Conservation (phyloP, 2,113 vertebrate genomes). For the Pterocles gutturalis region DNA sequence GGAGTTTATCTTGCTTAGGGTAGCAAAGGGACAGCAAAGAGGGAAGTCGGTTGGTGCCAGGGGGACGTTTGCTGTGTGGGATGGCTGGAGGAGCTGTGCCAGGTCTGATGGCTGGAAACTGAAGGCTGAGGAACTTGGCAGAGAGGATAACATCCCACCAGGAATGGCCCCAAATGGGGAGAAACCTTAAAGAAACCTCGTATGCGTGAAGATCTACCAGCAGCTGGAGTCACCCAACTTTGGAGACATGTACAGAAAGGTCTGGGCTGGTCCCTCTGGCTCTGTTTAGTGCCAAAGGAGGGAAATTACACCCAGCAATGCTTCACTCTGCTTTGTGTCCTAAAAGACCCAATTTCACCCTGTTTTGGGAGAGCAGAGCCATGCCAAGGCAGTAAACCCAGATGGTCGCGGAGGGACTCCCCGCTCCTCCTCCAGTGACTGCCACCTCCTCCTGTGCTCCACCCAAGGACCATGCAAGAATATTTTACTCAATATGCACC, state of each 20-base stretch:
- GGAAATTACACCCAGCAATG: background rate
- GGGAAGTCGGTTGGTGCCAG: background rate
- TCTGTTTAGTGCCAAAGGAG: background rate
- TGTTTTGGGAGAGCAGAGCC: background rate
- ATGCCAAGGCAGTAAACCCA: background rate
- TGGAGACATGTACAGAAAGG: rapidly evolving
- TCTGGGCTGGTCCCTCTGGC: background rate
- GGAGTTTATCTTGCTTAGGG: background rate
- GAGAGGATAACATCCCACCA: background rate
- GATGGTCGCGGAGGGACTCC: background rate
- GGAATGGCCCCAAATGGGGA: background rate
- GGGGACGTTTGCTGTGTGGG: background rate
- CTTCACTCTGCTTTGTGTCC: background rate
- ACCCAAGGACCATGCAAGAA: background rate
- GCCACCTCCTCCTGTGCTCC: background rate
- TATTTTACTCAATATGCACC: background rate
- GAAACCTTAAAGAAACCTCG: background rate
- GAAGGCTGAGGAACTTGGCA: background rate
- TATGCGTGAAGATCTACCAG: too few relatives aligned
- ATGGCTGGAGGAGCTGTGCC: background rate
- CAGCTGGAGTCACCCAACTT: background rate
- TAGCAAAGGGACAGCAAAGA: background rate
- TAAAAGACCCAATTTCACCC: background rate
- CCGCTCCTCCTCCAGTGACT: background rate
- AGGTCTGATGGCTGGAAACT: background rate